These are phyloP conservation scores for Petroica traversi DNA, from an alignment of 2,113 vertebrate species.

Conservation along the genomic window DNA sequence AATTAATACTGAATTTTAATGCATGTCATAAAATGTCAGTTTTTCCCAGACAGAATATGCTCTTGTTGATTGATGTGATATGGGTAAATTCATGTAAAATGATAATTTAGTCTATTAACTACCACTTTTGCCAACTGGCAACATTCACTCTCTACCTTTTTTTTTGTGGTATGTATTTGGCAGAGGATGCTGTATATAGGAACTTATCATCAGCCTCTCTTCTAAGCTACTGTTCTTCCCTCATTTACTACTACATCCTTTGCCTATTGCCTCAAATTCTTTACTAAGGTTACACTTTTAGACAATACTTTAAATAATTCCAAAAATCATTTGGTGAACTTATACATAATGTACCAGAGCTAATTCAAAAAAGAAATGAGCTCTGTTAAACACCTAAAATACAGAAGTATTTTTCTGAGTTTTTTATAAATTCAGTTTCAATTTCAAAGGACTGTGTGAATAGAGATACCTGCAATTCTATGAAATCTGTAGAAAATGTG, in stretches of 20 bases:
- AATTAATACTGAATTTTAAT: conserved; percentile 1
- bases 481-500: background rate
- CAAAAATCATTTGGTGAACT: background rate
- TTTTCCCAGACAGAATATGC: background rate
- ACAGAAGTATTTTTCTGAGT: background rate
- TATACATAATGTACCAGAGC: background rate
- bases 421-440: background rate
- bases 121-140: background rate
- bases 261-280: background rate
- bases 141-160: background rate
- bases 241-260: background rate
- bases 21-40: background rate
- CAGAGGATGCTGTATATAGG: background rate
- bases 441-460: background rate
- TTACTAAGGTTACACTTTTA: background rate
- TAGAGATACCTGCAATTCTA: background rate
- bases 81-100: background rate
- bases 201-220: background rate
- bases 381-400: background rate
- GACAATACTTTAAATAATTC: background rate
- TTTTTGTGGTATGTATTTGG: background rate
- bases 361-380: background rate
- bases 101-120: background rate
- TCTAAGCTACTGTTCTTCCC: background rate
- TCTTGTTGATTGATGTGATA: background rate